phyloP scores from a whole-genome alignment of 2,113 vertebrate genomes.

The Setophaga kirtlandii region DNA sequence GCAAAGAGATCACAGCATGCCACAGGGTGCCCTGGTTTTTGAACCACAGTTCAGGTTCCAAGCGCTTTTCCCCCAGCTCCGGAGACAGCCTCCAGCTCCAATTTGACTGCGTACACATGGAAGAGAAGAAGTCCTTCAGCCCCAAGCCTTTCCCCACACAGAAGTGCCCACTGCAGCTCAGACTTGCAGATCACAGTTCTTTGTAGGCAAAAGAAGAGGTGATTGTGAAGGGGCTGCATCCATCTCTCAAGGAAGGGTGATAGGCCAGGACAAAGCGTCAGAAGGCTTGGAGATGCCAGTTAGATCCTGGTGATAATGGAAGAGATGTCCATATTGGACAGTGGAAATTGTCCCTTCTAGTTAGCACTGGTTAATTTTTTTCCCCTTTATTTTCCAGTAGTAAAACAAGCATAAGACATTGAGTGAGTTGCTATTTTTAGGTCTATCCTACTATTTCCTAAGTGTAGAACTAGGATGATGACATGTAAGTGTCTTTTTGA shows the following conservation, averaged over 20 bases:
- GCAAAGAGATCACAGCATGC: background rate
- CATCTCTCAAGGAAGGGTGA: rapidly evolving
- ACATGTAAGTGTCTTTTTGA: background rate
- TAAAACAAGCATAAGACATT: background rate
- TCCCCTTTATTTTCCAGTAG: background rate
- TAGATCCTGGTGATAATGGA: background rate
- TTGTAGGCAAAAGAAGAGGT: background rate
- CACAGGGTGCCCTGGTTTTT: rapidly evolving
- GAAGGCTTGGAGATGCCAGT: background rate
- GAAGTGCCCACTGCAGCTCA: background rate
- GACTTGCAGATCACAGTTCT: background rate
- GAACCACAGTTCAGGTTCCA: background rate
- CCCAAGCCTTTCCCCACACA: background rate
- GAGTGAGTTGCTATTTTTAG: background rate
- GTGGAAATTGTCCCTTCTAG: background rate
- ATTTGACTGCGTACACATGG: rapidly evolving
- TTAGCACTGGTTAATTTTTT: background rate
- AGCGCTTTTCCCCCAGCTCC: background rate
- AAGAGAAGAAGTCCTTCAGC: background rate
- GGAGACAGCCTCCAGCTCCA: background rate
- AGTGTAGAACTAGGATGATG: background rate
- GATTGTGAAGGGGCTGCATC: background rate
- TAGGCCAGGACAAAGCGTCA: background rate
- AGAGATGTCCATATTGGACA: background rate
- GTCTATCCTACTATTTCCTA: background rate